Evolutionary conservation across 2,797 vertebrate genomes (phyloP).

Genomic region (Linurgus olivaceus): DNA sequence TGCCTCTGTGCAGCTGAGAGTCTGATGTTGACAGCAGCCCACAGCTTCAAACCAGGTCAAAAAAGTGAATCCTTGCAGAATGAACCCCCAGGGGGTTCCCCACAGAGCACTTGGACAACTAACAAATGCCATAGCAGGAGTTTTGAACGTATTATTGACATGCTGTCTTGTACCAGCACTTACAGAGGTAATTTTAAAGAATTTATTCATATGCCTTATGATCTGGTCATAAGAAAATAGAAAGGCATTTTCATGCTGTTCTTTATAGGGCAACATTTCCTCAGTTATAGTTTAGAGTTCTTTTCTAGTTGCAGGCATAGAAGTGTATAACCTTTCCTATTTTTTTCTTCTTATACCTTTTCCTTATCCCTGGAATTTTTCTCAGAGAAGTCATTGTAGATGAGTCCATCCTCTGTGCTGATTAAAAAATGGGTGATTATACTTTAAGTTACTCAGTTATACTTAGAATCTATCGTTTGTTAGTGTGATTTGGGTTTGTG

Average conservation of each 20-base stretch:
- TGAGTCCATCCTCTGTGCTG: neutral
- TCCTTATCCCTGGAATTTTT: neutral
- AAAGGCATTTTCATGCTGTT: neutral
- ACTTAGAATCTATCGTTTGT: neutral
- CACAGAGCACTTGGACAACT: neutral
- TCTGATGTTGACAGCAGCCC: neutral
- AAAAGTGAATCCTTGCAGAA: neutral
- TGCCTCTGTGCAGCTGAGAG: neutral
- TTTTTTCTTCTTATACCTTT: neutral
- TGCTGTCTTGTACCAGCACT: neutral
- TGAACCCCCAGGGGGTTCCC: neutral
- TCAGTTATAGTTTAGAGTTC: neutral
- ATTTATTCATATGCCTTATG: neutral
- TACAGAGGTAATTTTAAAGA: neutral
- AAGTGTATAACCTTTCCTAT: neutral
- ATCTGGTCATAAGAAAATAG: neutral
- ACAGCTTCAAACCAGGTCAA: neutral
- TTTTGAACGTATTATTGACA: neutral
- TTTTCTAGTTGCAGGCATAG: neutral
- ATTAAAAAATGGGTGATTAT: neutral
- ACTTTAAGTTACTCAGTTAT: neutral
- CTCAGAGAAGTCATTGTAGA: neutral
- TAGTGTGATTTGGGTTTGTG: neutral
- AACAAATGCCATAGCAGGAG: neutral
- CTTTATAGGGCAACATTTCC: neutral